A percentile compares a stretch with the other conserved stretches of the same genome.
Evolutionary conservation across 2,888 invertebrate species (phyloP).

Genomic region (Danaus chrysippus): DNA sequence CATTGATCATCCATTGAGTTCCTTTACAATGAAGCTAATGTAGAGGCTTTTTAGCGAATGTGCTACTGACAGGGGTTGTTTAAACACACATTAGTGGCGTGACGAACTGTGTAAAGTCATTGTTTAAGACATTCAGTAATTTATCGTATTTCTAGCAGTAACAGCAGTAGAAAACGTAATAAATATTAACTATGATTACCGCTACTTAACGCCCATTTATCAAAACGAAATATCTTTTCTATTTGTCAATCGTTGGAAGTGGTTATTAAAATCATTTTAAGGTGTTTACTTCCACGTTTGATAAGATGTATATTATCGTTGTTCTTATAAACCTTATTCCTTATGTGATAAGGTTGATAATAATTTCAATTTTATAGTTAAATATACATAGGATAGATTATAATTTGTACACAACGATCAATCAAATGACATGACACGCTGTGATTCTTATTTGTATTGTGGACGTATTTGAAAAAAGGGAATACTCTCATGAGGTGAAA

Average conservation of each 20-base stretch:
- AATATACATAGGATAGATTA: conserved; percentile 55
- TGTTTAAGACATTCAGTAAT: conserved; percentile 49
- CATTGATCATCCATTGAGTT: conserved; percentile 75
- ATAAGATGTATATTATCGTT: conserved; percentile 13
- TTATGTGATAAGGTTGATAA: conserved; percentile 15
- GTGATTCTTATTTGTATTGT: conserved; percentile 68
- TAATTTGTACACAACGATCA: conserved; percentile 68
- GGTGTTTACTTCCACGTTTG: background rate
- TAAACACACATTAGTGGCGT: conserved; percentile 44
- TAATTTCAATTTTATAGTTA: conserved; percentile 18
- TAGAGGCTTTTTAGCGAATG: conserved; percentile 61
- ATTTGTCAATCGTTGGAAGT: conserved; percentile 15
- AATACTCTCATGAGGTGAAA: conserved; percentile 8
- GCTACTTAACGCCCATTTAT: conserved; percentile 30
- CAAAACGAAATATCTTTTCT: conserved; percentile 20
- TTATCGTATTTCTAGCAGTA: conserved; percentile 45
- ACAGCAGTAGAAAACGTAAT: conserved; percentile 29
- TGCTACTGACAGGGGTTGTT: conserved; percentile 46
- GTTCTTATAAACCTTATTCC: conserved; percentile 18
- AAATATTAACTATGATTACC: conserved; percentile 34
- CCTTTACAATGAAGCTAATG: conserved; percentile 63
- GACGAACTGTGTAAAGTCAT: conserved; percentile 45
- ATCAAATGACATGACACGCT: conserved; percentile 65
- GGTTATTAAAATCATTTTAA: conserved; percentile 11
- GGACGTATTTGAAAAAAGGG: conserved; percentile 37